These are phyloP conservation scores for Drosophila ogumai DNA, from an alignment of 1,140 invertebrate genomes.

Conservation along the genomic window DNA sequence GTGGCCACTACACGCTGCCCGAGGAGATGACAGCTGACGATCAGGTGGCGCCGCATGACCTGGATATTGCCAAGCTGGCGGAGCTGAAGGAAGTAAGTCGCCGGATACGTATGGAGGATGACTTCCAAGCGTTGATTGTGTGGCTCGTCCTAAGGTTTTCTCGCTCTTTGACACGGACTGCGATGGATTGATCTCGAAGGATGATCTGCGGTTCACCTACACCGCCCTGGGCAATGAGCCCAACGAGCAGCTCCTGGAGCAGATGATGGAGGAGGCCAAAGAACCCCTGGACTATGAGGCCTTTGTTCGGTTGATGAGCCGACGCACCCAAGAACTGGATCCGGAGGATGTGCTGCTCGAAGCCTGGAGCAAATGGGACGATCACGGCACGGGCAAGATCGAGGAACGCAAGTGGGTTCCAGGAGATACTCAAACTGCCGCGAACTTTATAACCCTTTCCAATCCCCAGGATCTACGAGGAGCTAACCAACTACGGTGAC, in stretches of 20 bases:
- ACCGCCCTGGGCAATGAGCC: constrained; percentile 86
- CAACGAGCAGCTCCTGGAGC: constrained; percentile 86
- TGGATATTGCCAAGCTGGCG: constrained; percentile 86
- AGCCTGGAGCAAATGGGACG: constrained; percentile 88
- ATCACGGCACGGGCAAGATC: constrained; percentile 86
- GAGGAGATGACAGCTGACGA: constrained; percentile 85
- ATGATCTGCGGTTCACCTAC: constrained; percentile 87
- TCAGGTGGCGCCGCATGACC: constrained; percentile 85
- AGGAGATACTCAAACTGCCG: not conserved
- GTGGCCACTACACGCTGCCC: constrained; percentile 85
- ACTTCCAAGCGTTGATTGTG: not conserved
- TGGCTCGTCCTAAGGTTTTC: constrained; percentile 85
- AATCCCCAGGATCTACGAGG: constrained; percentile 86
- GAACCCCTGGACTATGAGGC: constrained; percentile 87
- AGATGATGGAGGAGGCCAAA: constrained; percentile 87
- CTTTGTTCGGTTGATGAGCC: constrained; percentile 87
- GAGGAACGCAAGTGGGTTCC: constrained; percentile 86
- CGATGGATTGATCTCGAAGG: constrained; percentile 87
- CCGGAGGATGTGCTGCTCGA: constrained; percentile 87
- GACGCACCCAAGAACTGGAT: constrained; percentile 87
- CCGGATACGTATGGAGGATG: not conserved
- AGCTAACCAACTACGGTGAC: constrained; percentile 87
- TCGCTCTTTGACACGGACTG: constrained; percentile 87
- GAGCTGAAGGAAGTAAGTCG: constrained; percentile 86
- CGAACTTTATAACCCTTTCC: not conserved